These are phyloP conservation scores for Oscheius myriophilus DNA, from an alignment of 2,888 invertebrate genomes.

Conservation along the genomic window DNA sequence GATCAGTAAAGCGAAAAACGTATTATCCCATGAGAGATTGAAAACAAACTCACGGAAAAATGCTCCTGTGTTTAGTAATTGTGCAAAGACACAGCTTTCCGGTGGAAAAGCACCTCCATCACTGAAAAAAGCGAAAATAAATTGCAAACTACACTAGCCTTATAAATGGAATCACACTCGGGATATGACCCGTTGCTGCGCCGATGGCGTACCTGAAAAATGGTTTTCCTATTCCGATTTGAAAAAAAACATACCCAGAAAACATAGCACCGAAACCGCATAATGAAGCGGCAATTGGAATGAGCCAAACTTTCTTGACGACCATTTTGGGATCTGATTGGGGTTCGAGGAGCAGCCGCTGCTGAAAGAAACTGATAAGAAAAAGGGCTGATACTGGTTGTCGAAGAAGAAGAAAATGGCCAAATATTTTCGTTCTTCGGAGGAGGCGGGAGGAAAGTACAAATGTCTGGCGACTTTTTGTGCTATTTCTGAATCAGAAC, in stretches of 20 bases:
- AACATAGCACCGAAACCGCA: conserved; percentile 11
- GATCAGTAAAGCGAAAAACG: no score
- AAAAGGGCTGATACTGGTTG: background rate
- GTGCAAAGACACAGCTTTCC: conserved; percentile 35
- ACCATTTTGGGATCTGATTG: conserved; percentile 33
- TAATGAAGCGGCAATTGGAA: conserved; percentile 29
- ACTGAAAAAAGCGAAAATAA: conserved; percentile 12
- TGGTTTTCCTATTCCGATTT: background rate
- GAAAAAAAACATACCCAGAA: conserved; percentile 4
- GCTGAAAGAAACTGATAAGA: conserved; percentile 16
- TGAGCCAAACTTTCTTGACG: conserved; percentile 41
- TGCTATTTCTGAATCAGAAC: no score
- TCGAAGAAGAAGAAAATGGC: no score
- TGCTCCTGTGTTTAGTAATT: conserved; percentile 32
- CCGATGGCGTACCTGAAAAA: conserved; percentile 21
- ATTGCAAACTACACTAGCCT: background rate
- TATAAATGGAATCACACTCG: conserved; percentile 18
- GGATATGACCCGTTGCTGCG: conserved; percentile 14
- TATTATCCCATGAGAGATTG: no score
- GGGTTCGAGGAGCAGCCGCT: conserved; percentile 2
- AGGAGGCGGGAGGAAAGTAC: no score
- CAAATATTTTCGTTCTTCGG: no score
- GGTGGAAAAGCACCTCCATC: conserved; percentile 24
- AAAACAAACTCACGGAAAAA: conserved; percentile 32
- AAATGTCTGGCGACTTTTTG: no score